Conservation (phyloP, 2,888 invertebrate genomes). For the Chrysodeixis includens region DNA sequence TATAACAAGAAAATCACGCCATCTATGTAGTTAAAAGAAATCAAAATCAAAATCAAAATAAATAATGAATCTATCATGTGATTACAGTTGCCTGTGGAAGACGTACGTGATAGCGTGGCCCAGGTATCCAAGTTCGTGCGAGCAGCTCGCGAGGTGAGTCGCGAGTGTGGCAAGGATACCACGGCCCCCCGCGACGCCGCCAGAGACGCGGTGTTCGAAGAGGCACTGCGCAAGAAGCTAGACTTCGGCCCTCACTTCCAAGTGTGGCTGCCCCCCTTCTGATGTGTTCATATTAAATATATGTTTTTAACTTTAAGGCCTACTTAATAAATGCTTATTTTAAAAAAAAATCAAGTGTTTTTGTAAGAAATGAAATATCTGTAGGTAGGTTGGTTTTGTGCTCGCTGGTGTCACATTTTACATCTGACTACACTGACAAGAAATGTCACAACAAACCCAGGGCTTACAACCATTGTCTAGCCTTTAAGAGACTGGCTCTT, state of each 20-base stretch:
- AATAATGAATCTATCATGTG: no score
- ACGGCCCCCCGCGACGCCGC: constrained; percentile 79
- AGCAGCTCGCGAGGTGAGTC: constrained; percentile 81
- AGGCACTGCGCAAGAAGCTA: constrained; percentile 87
- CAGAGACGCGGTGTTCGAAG: constrained; percentile 84
- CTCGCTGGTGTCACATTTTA: no score
- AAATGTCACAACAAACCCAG: no score
- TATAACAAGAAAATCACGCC: no score
- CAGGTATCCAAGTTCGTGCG: constrained; percentile 82
- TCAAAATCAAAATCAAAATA: no score
- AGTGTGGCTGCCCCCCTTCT: constrained; percentile 89
- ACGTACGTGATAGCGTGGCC: constrained; percentile 83
- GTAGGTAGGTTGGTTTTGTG: no score
- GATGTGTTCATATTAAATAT: constrained; percentile 77
- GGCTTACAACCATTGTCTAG: no score
- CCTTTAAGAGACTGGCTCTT: no score
- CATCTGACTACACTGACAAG: no score
- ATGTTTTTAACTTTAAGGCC: constrained; percentile 36
- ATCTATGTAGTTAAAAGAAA: no score
- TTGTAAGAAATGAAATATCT: no score
- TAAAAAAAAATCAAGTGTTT: constrained; percentile 1
- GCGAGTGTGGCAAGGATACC: constrained; percentile 74
- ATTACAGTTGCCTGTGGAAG: constrained; percentile 76
- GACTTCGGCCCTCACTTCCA: constrained; percentile 85
- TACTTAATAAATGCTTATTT: constrained; percentile 58